Base-by-base conservation (phyloP, 2,888 invertebrate genomes). In the Apodemia zela region DNA sequence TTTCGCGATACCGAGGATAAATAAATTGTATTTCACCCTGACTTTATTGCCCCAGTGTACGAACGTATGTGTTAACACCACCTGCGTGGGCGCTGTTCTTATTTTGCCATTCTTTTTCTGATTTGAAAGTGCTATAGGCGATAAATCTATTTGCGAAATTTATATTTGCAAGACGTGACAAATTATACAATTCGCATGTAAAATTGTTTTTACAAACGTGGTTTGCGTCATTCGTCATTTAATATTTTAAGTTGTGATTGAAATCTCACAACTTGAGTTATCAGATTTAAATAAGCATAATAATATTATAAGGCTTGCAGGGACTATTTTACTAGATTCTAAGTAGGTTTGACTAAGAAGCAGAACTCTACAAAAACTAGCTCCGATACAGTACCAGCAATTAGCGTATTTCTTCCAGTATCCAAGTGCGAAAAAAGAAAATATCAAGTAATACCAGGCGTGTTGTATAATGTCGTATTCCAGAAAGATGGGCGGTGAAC, bases 101-200 rank as follows among this genome's bases (percentile, higher is more conserved):
- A 18, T 51, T 51, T 11, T 51, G 21, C 51, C 21, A 11, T 51
- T 51, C 54, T 54, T 54, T 54, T 54, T 54, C 51, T 15, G 54
- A 54, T 29, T 25, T 25, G 54, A 54, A 29, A 51, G 13, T 51
- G 21, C 18, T 25, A 54, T 54, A 29, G 25, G 54, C 54, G 29
- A 54, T 54, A 54, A 54, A 54, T 29, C 15, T 54, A 25, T 54
- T 54, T 54, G 54, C 54, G 54, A 29, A 54, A 54, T 54, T 54
- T 25, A 54, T 54, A 29, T 29, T 54, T 29, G 25, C 29, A 15
- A 54, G 21, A 54, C 25, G 54, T 29, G 51, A 21, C 54, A 57
- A 25, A 57, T 47, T 15, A 47, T 47, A 47, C n/a, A 7, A 17
- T 47, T 17, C 45, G 17, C 45, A 47, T 47, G 45, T 47, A 47